Percentiles rank a stretch among this genome's conserved stretches.
Evolutionary conservation across 2,113 vertebrate species (phyloP).

Genomic region (Nerophis lumbriciformis): DNA sequence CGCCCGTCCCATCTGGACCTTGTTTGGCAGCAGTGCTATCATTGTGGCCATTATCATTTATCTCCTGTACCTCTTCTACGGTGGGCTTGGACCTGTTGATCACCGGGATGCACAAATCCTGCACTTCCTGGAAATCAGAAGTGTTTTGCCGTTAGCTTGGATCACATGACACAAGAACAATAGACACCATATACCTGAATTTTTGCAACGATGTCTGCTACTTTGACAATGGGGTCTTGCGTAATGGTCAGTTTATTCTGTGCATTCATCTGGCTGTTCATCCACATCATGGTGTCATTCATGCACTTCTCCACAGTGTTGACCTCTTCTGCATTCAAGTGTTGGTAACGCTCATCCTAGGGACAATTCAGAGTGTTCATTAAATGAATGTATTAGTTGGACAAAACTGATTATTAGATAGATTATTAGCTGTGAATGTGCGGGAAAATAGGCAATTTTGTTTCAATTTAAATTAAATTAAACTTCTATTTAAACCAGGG

Average conservation of each 20-base stretch:
- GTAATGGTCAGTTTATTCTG: slow-evolving; percentile 83
- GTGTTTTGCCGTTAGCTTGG: slow-evolving; percentile 1
- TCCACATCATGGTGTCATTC: slow-evolving; percentile 84
- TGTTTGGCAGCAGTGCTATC: slow-evolving; percentile 79
- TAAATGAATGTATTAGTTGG: too few species aligned
- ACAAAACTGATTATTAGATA: too few species aligned
- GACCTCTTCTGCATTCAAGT: slow-evolving; percentile 82
- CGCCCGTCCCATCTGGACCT: slow-evolving; percentile 72
- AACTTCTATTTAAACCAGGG: too few species aligned
- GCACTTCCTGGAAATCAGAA: slow-evolving; percentile 75
- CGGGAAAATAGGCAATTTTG: too few species aligned
- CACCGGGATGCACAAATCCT: slow-evolving; percentile 81
- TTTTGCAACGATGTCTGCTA: slow-evolving; percentile 86
- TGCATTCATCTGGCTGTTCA: slow-evolving; percentile 88
- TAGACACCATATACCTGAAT: slow-evolving; percentile 76
- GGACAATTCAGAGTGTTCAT: background rate
- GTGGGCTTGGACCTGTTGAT: slow-evolving; percentile 84
- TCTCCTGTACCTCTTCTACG: slow-evolving; percentile 74
- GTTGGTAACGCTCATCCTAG: slow-evolving; percentile 86
- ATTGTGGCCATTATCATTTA: slow-evolving; percentile 66
- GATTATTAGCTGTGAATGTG: too few species aligned
- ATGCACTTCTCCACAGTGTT: slow-evolving; percentile 82
- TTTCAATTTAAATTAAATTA: too few species aligned
- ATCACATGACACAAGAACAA: background rate
- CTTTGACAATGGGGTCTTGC: slow-evolving; percentile 88